Evolutionary conservation across 2,888 invertebrate genomes (phyloP), one percentile per base, ranked within the genome.

Genomic region (Petrophora chlorosata): DNA sequence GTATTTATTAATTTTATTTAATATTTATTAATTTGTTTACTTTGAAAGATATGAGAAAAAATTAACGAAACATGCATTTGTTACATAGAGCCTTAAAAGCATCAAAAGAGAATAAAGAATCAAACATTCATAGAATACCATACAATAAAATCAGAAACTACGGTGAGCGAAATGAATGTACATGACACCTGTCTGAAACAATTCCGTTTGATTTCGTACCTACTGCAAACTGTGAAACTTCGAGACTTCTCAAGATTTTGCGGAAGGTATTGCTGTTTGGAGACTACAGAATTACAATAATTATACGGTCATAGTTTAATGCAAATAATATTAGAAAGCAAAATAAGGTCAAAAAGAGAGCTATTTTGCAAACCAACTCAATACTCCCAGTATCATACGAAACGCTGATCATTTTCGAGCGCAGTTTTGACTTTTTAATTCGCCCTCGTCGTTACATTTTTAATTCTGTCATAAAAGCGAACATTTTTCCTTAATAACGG

Each of bases 111-210:
- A n/a, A n/a, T n/a, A n/a, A n/a, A n/a, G n/a, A n/a, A n/a, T n/a
- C n/a, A n/a, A n/a, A n/a, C n/a, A n/a, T n/a, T n/a, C n/a, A n/a
- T n/a, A n/a, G 10, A 9, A 25, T 9, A 9, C 25, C 33, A 9
- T 2, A 1, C 8, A 23, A 25, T 7, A 45, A 2, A n/a, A n/a
- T n/a, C n/a, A n/a, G 17, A 17, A 43, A 30, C 36, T 15, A 39
- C 26, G n/a, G 12, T 22, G n/a, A 34, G 36, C 23, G 23, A 7
- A 41, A 17, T 10, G 17, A 25, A 36, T 36, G 48, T 42, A 42
- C 28, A 28, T 33, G 48, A 39, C 43, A 43, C 23, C 38, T 49
- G 49, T 49, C 49, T 32, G n/a, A 33, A 42, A 33, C 49, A 49
- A 49, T 33, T 33, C 43, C 19, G 28, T 39, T 49, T 34, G 17